A percentile compares a stretch with the other conserved stretches of the same genome.
phyloP scores from a whole-genome alignment of 2,113 vertebrate species.

The Azemiops feae region DNA sequence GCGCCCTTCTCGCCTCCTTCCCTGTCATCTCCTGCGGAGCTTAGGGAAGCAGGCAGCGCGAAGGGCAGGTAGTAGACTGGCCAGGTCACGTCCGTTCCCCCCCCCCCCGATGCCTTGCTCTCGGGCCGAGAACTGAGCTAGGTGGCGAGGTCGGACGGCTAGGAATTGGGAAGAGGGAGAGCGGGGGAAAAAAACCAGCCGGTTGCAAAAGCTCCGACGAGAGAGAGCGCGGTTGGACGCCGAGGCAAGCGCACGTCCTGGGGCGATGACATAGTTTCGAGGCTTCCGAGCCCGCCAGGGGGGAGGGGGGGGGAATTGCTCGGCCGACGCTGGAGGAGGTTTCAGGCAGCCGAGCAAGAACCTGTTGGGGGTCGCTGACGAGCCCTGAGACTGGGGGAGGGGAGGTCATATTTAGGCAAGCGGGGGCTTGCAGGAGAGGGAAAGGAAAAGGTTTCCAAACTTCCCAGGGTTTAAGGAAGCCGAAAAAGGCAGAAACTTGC shows the following conservation, averaged over 20 bases:
- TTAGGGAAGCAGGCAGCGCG: background rate
- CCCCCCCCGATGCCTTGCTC: background rate
- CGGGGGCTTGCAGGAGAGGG: background rate
- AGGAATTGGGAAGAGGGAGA: background rate
- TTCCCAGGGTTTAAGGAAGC: background rate
- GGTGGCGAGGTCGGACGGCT: background rate
- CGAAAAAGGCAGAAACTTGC: background rate
- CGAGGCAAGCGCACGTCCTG: background rate
- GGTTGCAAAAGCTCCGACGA: background rate
- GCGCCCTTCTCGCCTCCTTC: no score
- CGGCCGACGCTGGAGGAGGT: background rate
- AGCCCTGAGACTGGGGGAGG: background rate
- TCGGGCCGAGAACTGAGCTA: background rate
- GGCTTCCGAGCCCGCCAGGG: background rate
- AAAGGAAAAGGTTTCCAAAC: background rate
- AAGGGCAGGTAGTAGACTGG: constrained; percentile 25
- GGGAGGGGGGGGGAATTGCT: background rate
- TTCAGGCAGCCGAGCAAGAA: background rate
- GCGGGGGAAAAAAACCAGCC: no score
- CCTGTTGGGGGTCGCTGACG: background rate
- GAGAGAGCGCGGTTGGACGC: background rate
- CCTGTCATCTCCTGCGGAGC: background rate
- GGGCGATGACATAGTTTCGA: background rate
- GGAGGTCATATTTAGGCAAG: background rate
- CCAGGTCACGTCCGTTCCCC: background rate